These are phyloP conservation scores for Agapetus fuscipes DNA, from an alignment of 2,888 invertebrate genomes.

Conservation along the genomic window DNA sequence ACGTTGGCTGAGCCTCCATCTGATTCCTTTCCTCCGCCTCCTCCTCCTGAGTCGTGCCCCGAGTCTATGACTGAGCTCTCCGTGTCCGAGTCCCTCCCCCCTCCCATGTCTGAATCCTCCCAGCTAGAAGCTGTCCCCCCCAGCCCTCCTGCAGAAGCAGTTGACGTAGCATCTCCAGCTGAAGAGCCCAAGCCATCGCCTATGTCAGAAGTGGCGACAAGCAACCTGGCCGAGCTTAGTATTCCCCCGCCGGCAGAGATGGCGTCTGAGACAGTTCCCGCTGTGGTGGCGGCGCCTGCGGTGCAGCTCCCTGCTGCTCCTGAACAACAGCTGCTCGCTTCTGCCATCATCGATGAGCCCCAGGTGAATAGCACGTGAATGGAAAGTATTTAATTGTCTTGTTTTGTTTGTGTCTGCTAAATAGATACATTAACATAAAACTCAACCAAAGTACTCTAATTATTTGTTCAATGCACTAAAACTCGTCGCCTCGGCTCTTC, in stretches of 20 bases:
- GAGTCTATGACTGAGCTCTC: conserved; percentile 19
- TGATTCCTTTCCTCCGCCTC: conserved; percentile 20
- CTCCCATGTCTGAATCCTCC: conserved; percentile 17
- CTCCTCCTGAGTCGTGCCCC: conserved; percentile 19
- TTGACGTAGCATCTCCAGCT: conserved; percentile 12
- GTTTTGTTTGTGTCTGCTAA: conserved; percentile 21
- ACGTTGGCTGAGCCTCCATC: conserved; percentile 13
- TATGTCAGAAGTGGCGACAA: background rate
- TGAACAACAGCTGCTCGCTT: conserved; percentile 5
- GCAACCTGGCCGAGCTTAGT: conserved; percentile 3
- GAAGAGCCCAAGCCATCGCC: conserved; percentile 3
- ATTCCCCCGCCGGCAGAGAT: conserved; percentile 8
- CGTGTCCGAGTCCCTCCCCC: conserved; percentile 20
- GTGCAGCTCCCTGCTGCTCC: too few species aligned
- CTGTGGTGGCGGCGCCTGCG: conserved; percentile 2
- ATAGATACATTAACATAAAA: conserved; percentile 20
- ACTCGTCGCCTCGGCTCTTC: conserved; percentile 15
- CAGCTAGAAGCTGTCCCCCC: conserved; percentile 16
- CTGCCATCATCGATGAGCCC: conserved; percentile 10
- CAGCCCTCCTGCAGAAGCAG: conserved; percentile 20
- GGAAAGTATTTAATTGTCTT: conserved; percentile 20
- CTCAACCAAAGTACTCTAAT: conserved; percentile 9
- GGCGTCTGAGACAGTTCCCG: conserved; percentile 2
- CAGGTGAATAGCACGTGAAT: conserved; percentile 23
- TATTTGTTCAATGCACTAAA: conserved; percentile 17